Percentiles rank a stretch among this genome's conserved stretches.
Conservation (phyloP, 2,888 invertebrate genomes). For the Ashinkailepas kermadecensis region DNA sequence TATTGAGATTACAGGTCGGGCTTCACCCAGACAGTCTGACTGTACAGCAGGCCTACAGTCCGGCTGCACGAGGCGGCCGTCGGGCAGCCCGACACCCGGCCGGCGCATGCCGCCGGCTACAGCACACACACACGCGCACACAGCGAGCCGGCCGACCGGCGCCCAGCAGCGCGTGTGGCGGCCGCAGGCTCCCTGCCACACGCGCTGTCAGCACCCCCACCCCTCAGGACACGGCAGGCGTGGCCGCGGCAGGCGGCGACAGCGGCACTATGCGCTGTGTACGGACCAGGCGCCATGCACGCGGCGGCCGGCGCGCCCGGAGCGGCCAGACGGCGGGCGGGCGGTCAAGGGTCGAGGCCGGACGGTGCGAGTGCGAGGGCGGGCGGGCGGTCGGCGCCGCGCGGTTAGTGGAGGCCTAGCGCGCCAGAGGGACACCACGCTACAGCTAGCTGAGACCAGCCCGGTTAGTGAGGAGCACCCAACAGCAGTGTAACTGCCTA, state of each 20-base stretch:
- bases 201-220: too few relatives aligned
- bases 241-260: not conserved
- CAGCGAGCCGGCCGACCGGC: not conserved
- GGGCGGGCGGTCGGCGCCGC: too few relatives aligned
- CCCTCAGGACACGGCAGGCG: not conserved
- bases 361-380: too few relatives aligned
- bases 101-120: not conserved
- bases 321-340: not conserved
- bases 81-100: not conserved
- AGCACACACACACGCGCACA: conserved; percentile 1
- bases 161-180: too few relatives aligned
- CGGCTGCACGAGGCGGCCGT: too few relatives aligned
- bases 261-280: not conserved
- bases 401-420: too few relatives aligned
- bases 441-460: not conserved
- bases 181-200: too few relatives aligned
- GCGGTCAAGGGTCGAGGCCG: not conserved
- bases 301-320: not conserved
- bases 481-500: not conserved
- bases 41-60: not conserved
- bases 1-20: too few relatives aligned
- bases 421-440: too few relatives aligned
- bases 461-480: not conserved
- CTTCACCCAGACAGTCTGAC: not conserved
- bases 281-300: not conserved